Evolutionary conservation across 2,888 invertebrate genomes (phyloP), one percentile per base, ranked within the genome.

Genomic region (Leptarthrus brevirostris): DNA sequence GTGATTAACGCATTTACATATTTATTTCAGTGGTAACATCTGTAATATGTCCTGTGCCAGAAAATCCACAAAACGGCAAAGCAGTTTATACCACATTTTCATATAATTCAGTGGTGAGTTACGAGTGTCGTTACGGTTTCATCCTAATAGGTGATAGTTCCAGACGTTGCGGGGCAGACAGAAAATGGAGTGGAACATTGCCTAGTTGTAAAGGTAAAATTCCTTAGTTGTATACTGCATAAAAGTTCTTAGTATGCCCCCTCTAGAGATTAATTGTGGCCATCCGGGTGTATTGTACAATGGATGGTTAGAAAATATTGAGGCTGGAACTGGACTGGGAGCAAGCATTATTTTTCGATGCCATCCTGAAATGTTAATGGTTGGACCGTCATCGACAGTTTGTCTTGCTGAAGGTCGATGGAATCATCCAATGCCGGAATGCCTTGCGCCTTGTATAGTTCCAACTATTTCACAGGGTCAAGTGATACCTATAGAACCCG

Each of bases 121-220:
- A 98, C 86, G 95, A 96, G 82, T 99, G 99, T 87, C 93, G 94
- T 81, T 94, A 96, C 81, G 97, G 97, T 8, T 98, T 93, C 86
- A 92, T 94, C 75, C 88, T 98, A 76, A 90, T 95, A 6, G 98
- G 98, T 0, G 94, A 95, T 77, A 90, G 92, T 12, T 96, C 96
- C 1, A 88, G 98, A 78, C 88, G 94, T 53, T 99, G 99, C 84
- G 94, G 96, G 1, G 94, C 97, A 0, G 96, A 98, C 85, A 92
- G 94, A 82, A 93, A 93, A 82, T 99, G 98, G 98, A 93, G 95
- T 20, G 98, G 97, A 40, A 88, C 90, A n/a, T 90, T 93, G 79
- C 97, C 98, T 1, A 87, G 88, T 78, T 98, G 98, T 84, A 95
- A 96, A 91, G 95, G 96, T 95, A 72, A 49, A 26, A 16, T 40